Conservation (phyloP, 2,888 invertebrate genomes). For the Carpatolechia fugitivella region DNA sequence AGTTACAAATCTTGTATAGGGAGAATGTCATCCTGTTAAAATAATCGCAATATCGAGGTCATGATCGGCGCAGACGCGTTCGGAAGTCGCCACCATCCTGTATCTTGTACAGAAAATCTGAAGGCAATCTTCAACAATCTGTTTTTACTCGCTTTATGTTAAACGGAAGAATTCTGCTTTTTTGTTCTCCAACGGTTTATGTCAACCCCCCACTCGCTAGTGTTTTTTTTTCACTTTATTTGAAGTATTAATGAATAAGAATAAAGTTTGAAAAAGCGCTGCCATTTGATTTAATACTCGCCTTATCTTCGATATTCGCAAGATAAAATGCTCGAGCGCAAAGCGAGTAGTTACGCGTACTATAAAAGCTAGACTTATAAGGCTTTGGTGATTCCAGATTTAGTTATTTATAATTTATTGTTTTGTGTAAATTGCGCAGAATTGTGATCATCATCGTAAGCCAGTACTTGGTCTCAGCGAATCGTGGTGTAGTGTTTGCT, state of each 20-base stretch:
- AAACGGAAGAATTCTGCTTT: slow-evolving; percentile 50
- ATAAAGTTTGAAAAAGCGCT: slow-evolving; percentile 62
- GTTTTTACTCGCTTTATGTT: slow-evolving; percentile 49
- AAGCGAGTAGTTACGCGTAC: slow-evolving; percentile 13
- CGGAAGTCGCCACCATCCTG: slow-evolving; percentile 9
- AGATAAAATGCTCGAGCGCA: slow-evolving; percentile 39
- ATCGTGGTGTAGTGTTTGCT: no score
- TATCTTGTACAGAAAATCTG: slow-evolving; percentile 35
- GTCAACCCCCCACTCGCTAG: slow-evolving; percentile 67
- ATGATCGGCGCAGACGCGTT: slow-evolving; percentile 9
- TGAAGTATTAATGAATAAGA: slow-evolving; percentile 75
- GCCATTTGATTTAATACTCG: slow-evolving; percentile 64
- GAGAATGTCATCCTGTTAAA: slow-evolving; percentile 8
- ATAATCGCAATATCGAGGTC: slow-evolving; percentile 6
- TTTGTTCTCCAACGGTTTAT: slow-evolving; percentile 62
- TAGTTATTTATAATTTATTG: slow-evolving; percentile 29
- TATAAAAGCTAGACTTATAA: slow-evolving; percentile 13
- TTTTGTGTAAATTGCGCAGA: slow-evolving; percentile 5
- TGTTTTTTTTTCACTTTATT: slow-evolving; percentile 70
- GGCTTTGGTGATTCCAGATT: slow-evolving; percentile 21
- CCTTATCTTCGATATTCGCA: slow-evolving; percentile 50
- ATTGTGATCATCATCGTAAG: background rate
- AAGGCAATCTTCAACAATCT: slow-evolving; percentile 29
- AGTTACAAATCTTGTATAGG: slow-evolving; percentile 8
- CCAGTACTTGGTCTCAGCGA: background rate